Percentiles rank a stretch among this genome's conserved stretches.
phyloP scores from a whole-genome alignment of 2,797 vertebrate genomes.

The Chelonia mydas region DNA sequence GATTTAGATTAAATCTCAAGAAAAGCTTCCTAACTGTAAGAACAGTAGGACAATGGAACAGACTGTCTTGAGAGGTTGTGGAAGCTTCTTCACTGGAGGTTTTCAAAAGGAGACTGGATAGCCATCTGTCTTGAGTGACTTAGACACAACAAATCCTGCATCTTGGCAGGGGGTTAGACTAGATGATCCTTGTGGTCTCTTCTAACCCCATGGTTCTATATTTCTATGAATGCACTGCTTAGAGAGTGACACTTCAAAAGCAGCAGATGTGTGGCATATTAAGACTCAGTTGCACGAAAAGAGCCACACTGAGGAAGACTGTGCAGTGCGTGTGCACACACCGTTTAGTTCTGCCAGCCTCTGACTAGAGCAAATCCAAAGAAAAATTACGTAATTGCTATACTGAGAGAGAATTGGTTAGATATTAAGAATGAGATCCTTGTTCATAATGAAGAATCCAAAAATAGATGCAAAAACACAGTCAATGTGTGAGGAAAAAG shows the following conservation, averaged over 20 bases:
- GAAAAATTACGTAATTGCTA: neutral
- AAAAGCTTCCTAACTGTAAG: no score
- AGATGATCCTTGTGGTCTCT: no score
- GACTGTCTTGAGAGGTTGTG: no score
- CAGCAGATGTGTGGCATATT: neutral
- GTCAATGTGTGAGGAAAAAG: neutral
- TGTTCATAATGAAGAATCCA: neutral
- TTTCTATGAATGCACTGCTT: neutral
- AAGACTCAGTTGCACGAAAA: neutral
- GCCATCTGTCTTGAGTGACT: no score
- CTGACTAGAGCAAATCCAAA: neutral
- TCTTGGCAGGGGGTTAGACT: no score
- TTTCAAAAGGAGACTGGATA: no score
- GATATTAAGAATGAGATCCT: neutral
- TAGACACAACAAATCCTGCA: no score
- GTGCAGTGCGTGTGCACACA: fast-evolving
- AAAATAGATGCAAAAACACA: fast-evolving
- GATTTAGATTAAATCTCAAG: neutral
- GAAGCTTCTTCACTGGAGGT: no score
- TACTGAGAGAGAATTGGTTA: neutral
- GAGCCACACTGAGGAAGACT: fast-evolving
- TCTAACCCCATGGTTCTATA: no score
- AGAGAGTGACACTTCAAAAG: neutral
- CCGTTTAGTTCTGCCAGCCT: fast-evolving
- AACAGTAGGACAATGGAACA: no score